Base-by-base conservation (phyloP, 2,797 vertebrate genomes). In the Rhinogobio ventralis region DNA sequence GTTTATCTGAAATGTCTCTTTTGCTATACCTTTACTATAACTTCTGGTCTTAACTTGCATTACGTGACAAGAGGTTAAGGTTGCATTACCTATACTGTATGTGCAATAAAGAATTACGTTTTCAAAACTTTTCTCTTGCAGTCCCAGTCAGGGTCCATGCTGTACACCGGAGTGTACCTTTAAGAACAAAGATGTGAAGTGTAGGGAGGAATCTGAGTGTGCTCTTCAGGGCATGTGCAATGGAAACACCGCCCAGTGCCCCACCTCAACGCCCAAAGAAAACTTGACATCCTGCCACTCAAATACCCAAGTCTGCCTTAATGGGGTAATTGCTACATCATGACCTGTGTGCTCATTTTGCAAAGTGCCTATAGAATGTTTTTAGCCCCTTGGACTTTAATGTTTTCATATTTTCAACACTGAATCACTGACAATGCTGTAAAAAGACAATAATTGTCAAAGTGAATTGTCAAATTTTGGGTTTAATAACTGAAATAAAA, bases 131-230 rank as follows among this genome's bases (percentile, higher is more conserved):
- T 49, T 45, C 30, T 62, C 14, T 13, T 53, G 3, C 90, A 99
- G 98, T 91, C 98, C 98, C 72, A 99, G 97, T 90, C 97, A 99
- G 93, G 98, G 98, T 30, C 98, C 97, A 0, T 99, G 98, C 87
- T 99, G 98, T 89, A 96, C 96, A 46, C 0, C 77, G 0, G 2
- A 85, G 7, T 99, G 98, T 68, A 6, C 0, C 0, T 99, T 94
- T 88, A 96, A 95, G 88, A 60, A 4, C 1, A 66, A 7, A 23
- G 85, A 7, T 3, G 93, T 95, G 0, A 93, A 87, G 67, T 99
- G 98, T 86, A 95, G 98, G 68, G 80, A 86, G 0, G 97, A 95
- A 67, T 97, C 97, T 0, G 98, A 99, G 77, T 99, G 98, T 90
- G 97, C 98, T 0, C 69, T 86, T 14, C 89, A 95, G 85, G 96